Evolutionary conservation across 1,140 invertebrate species (phyloP), one percentile per base, ranked within the genome.

Genomic region (Pectinophora gossypiella): DNA sequence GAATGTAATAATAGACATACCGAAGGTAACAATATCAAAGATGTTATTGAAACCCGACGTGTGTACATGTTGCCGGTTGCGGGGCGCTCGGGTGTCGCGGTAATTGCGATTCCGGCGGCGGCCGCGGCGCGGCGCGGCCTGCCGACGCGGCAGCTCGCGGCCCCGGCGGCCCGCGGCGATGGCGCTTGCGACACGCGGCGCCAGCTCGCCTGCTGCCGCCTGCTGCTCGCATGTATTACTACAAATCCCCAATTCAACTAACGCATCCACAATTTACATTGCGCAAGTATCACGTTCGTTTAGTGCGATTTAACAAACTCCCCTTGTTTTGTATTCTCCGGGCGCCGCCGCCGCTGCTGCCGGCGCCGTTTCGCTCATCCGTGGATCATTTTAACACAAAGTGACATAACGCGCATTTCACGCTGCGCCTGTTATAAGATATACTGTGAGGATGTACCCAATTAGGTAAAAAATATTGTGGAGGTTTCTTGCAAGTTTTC

Each of bases 261-360:
- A 6, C 36, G 36, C 36, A 40, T 15, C 36, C 12, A 3, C 36
- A 15, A 40, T 40, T n/a, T 40, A 40, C 1, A 18, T 40, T 40
- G 36, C 36, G 36, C 36, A 40, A 40, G 36, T 40, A 40, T 40
- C 36, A 15, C 36, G 36, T 40, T 40, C 36, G 36, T 13, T 40
- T 18, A 40, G 10, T 15, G 36, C 16, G 27, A n/a, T 9, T 32
- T 32, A 32, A 32, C n/a, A 32, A 15, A 40, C 36, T 10, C n/a
- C 35, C n/a, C 36, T 10, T 15, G 15, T 15, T 40, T 2, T 2
- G 36, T 40, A 40, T 40, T 40, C 36, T 16, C 36, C 10, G 7
- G 12, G 36, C 36, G 16, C 10, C 10, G 2, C 13, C 35, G 35
- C 35, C 3, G 6, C 35, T 15, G 35, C 35, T 3, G 6, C 13